Conservation (phyloP, 1,140 invertebrate species). For the Proales similis region DNA sequence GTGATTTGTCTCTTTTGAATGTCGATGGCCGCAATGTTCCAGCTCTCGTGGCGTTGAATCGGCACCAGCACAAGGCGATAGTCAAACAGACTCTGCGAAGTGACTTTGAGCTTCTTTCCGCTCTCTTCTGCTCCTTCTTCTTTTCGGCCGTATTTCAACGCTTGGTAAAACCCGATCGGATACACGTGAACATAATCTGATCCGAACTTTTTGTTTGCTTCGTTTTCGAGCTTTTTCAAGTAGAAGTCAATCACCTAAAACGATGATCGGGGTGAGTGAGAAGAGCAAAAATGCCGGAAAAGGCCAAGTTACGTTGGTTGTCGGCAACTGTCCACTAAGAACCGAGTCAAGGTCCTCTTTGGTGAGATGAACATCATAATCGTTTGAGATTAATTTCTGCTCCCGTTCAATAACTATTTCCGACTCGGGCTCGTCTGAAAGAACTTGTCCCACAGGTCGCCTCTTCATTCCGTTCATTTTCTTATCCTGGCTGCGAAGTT, state of each 20-base stretch:
- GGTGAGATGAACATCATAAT: constrained; percentile 17
- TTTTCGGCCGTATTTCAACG: constrained; percentile 26
- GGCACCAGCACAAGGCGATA: constrained; percentile 9
- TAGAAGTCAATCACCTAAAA: too few species aligned
- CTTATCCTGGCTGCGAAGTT: too few species aligned
- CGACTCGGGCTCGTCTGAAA: constrained; percentile 18
- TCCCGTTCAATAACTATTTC: constrained; percentile 31
- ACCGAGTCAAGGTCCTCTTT: constrained; percentile 27
- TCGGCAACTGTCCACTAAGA: not conserved
- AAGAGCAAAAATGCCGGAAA: too few species aligned
- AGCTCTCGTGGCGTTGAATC: constrained; percentile 25
- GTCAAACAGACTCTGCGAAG: constrained; percentile 1
- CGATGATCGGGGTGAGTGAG: too few species aligned
- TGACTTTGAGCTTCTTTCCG: not conserved
- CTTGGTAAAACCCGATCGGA: constrained; percentile 31
- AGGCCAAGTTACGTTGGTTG: constrained; percentile 17
- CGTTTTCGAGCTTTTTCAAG: too few species aligned
- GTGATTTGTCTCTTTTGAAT: constrained; percentile 24
- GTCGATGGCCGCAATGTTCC: constrained; percentile 24
- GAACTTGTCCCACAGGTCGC: not conserved
- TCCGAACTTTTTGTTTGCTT: constrained; percentile 6
- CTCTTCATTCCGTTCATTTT: not conserved
- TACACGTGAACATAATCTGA: constrained; percentile 7
- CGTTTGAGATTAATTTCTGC: constrained; percentile 8
- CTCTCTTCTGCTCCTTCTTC: too few species aligned